Base-by-base conservation (phyloP, 2,797 vertebrate species). In the Acanthornis magna region DNA sequence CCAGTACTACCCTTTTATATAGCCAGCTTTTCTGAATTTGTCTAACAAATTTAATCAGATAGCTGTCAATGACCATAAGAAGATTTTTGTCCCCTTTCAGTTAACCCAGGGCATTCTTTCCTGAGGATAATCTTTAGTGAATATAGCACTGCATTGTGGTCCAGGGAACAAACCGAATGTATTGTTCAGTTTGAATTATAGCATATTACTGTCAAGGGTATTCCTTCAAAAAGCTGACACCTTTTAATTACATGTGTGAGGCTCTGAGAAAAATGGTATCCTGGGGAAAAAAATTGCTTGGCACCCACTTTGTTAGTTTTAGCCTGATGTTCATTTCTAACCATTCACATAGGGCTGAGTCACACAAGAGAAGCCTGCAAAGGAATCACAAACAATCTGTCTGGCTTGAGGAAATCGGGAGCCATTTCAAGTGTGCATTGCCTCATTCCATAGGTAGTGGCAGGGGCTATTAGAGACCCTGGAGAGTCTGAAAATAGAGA, bases 201-300 rank as follows among this genome's bases (percentile, higher is more conserved):
- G 88, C 93, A 67, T 82, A 84, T 95, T 96, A 78, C 93, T 96
- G 94, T 95, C 95, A 97, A 87, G 74, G 77, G 82, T 92, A 82
- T 78, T 95, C 77, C 77, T 95, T 82, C 86, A 85, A 89, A 95
- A 90, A 94, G 81, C 78, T 94, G 95, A 95, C 93, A 95, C 94
- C 92, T 96, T 95, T 89, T 96, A 97, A 97, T 96, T 97, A 94
- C 77, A n/a, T 93, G 63, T 63, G n/a, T 61, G 74, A 95, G 77
- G 86, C 66, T 91, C 79, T 74, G 77, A 55, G 63, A 36, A 95
- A 96, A 94, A 89, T 40, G 71, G 74, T 70, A 92, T 88, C 80
- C 74, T 4, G 11, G 47, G 54, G 22, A 82, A 85, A 89, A 91
- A 94, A 77, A 67, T 17, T 32, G 14, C 61, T 94, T 96, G 96